Percentiles rank a stretch among this genome's conserved stretches.
Conservation (phyloP, 2,797 vertebrate genomes). For the Peromyscus melanophrys region DNA sequence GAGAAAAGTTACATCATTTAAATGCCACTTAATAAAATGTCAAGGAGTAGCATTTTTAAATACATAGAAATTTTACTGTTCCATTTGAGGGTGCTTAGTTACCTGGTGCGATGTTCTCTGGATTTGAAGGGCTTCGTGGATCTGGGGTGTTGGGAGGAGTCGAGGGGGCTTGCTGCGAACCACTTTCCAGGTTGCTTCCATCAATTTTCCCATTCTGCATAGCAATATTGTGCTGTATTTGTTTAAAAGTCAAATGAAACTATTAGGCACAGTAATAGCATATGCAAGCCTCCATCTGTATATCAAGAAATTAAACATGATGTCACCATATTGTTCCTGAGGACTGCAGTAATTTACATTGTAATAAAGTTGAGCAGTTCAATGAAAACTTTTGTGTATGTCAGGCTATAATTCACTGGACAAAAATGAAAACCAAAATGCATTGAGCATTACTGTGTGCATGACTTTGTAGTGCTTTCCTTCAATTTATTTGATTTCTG, state of each 20-base stretch:
- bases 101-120: conserved; percentile 96
- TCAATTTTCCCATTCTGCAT: conserved; percentile 87
- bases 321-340: not conserved
- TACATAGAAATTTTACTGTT: not conserved
- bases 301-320: not conserved
- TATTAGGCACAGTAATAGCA: not conserved
- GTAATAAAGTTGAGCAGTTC: not conserved
- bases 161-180: conserved; percentile 88
- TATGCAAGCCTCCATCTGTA: not conserved
- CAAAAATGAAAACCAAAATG: conserved; percentile 5
- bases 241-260: conserved; percentile 72
- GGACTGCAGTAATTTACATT: not conserved
- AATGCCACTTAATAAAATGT: not conserved
- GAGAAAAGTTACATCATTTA: not conserved
- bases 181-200: conserved; percentile 83
- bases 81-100: conserved; percentile 46
- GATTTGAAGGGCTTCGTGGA: conserved; percentile 90
- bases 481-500: not conserved
- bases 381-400: not conserved
- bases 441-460: not conserved
- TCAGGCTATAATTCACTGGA: not conserved
- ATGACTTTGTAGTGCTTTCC: not conserved
- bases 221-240: conserved; percentile 86
- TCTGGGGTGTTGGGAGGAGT: conserved; percentile 91
- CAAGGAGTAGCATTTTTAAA: not conserved